A percentile compares a stretch with the other conserved stretches of the same genome.
Conservation (phyloP, 2,888 invertebrate genomes). For the Tupiocoris notatus region DNA sequence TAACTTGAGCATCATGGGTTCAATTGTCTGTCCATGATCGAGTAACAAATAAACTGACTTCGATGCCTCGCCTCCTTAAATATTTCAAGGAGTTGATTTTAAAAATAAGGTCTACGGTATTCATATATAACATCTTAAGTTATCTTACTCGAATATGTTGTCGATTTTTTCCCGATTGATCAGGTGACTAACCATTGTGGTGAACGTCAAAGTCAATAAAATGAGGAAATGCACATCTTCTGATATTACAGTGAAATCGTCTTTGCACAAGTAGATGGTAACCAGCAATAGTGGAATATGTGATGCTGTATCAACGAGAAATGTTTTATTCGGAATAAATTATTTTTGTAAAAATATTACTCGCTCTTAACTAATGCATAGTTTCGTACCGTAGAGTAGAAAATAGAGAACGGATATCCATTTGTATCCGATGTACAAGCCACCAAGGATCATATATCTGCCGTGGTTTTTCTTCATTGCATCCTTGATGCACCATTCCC, state of each 20-base stretch:
- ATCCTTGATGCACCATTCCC: constrained; percentile 16
- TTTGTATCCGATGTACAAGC: constrained; percentile 10
- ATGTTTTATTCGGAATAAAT: too few relatives aligned
- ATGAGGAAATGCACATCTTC: constrained; percentile 23
- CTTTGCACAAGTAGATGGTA: background rate
- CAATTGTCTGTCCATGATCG: too few relatives aligned
- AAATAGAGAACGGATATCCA: constrained; percentile 1
- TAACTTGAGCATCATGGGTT: too few relatives aligned
- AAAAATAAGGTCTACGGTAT: too few relatives aligned
- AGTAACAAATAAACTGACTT: too few relatives aligned
- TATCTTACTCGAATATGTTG: constrained; percentile 14
- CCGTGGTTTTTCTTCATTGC: constrained; percentile 14
- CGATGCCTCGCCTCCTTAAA: too few relatives aligned
- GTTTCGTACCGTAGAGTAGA: constrained; percentile 4
- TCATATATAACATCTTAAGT: too few relatives aligned
- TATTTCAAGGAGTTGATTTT: too few relatives aligned
- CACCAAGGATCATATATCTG: constrained; percentile 8
- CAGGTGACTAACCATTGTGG: background rate
- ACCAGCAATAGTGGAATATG: background rate
- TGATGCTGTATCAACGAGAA: too few relatives aligned
- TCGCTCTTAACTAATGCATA: too few relatives aligned
- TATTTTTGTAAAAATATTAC: too few relatives aligned
- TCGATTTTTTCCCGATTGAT: constrained; percentile 1
- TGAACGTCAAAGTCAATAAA: constrained; percentile 2
- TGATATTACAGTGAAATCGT: constrained; percentile 13